Conservation (phyloP, 2,113 vertebrate species). For the Oenanthe oenanthe region DNA sequence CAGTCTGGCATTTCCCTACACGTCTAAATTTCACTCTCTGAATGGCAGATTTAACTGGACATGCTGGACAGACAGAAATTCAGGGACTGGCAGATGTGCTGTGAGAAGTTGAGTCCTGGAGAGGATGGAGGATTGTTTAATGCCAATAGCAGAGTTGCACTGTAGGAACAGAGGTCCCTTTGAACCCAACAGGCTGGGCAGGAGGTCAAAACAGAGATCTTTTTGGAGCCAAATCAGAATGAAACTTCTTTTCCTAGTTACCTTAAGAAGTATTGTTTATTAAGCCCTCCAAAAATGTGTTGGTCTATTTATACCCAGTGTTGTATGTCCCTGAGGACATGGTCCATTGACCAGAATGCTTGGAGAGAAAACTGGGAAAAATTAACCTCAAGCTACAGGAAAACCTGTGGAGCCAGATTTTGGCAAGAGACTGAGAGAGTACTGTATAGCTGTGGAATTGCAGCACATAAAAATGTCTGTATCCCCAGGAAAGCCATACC, state of each 20-base stretch:
- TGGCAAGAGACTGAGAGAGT: background rate
- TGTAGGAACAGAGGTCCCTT: background rate
- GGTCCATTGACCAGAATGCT: background rate
- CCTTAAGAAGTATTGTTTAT: background rate
- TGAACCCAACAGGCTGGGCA: background rate
- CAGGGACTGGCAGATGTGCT: background rate
- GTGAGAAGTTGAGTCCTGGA: background rate
- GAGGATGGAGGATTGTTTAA: background rate
- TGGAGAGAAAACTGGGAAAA: background rate
- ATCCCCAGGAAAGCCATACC: background rate
- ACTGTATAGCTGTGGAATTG: background rate
- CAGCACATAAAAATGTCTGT: background rate
- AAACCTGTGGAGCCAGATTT: background rate
- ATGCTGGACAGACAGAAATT: background rate
- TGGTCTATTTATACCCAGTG: background rate
- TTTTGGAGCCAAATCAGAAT: background rate
- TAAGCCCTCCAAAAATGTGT: background rate
- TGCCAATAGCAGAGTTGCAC: background rate
- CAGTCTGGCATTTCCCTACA: background rate
- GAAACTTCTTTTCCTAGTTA: background rate
- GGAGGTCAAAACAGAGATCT: background rate
- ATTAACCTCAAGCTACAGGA: background rate
- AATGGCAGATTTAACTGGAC: background rate
- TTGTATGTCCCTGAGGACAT: accelerated
- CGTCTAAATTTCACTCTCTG: background rate